Evolutionary conservation across 1,140 invertebrate genomes (phyloP).

Genomic region (Sminthurides bifidus): DNA sequence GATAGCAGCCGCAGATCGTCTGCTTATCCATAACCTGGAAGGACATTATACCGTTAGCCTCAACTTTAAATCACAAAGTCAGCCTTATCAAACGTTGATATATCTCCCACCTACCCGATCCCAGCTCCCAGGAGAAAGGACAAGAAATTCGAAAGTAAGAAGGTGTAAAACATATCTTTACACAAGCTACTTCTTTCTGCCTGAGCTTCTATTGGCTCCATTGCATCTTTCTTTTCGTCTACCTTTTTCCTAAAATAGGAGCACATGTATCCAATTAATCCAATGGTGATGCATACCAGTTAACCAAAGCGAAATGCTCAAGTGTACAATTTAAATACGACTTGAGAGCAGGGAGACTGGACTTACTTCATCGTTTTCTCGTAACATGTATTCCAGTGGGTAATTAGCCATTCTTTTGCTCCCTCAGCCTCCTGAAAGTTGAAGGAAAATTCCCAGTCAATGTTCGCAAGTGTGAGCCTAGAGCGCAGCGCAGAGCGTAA

Average conservation of each 20-base stretch:
- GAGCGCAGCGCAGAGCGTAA: background rate
- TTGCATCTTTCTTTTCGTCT: too few relatives aligned
- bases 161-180: slow-evolving; percentile 69
- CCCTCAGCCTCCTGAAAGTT: slow-evolving; percentile 15
- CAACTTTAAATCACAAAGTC: background rate
- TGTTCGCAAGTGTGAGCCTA: background rate
- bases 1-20: slow-evolving; percentile 18
- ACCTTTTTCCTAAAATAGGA: too few relatives aligned
- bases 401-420: slow-evolving; percentile 22
- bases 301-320: too few relatives aligned
- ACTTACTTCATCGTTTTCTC: slow-evolving; percentile 14
- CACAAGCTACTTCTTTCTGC: slow-evolving; percentile 55
- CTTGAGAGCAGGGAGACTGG: too few relatives aligned
- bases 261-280: too few relatives aligned
- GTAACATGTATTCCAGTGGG: slow-evolving; percentile 12
- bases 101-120: slow-evolving; percentile 54
- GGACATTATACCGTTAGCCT: background rate
- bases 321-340: too few relatives aligned
- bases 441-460: background rate
- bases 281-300: too few relatives aligned
- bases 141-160: slow-evolving; percentile 77
- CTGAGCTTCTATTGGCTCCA: too few relatives aligned
- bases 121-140: slow-evolving; percentile 79
- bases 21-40: slow-evolving; percentile 22
- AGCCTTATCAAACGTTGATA: background rate